These are phyloP conservation scores for Priocnemis perturbator DNA, from an alignment of 2,888 invertebrate species.

Conservation along the genomic window DNA sequence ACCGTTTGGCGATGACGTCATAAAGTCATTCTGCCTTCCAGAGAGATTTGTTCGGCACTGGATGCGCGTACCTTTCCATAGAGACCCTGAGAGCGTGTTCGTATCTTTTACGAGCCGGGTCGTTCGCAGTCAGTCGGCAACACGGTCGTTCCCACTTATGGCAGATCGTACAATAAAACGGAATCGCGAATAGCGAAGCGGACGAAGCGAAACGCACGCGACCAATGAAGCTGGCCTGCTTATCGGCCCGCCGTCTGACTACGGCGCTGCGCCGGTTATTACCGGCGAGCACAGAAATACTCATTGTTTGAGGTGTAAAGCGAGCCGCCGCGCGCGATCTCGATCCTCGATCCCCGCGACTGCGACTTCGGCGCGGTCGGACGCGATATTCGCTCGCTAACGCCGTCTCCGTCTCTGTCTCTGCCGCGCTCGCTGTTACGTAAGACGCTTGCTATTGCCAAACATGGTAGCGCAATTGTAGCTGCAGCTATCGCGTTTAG, in stretches of 20 bases:
- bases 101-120: slow-evolving; percentile 50
- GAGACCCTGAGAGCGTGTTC: slow-evolving; percentile 11
- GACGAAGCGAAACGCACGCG: slow-evolving; percentile 25
- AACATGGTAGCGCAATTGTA: too few species aligned
- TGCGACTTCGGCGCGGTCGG: not conserved
- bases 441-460: too few species aligned
- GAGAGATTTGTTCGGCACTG: slow-evolving; percentile 24
- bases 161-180: slow-evolving; percentile 58
- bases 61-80: slow-evolving; percentile 15
- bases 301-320: too few species aligned
- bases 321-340: slow-evolving; percentile 18
- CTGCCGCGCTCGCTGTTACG: too few species aligned
- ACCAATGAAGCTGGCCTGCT: slow-evolving; percentile 36
- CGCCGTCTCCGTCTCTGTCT: too few species aligned
- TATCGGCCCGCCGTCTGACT: slow-evolving; percentile 29
- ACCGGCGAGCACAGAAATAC: not conserved
- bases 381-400: too few species aligned
- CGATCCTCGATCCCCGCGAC: not conserved
- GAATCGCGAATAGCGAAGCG: slow-evolving; percentile 46
- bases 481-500: too few species aligned
- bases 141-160: slow-evolving; percentile 47
- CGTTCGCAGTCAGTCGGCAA: not conserved
- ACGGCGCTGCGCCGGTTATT: slow-evolving; percentile 17
- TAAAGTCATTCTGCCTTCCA: slow-evolving; percentile 32
- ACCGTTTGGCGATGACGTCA: slow-evolving; percentile 13